Percentiles rank a stretch among this genome's conserved stretches.
phyloP scores from a whole-genome alignment of 2,113 vertebrate species.

The Mungos mungo region DNA sequence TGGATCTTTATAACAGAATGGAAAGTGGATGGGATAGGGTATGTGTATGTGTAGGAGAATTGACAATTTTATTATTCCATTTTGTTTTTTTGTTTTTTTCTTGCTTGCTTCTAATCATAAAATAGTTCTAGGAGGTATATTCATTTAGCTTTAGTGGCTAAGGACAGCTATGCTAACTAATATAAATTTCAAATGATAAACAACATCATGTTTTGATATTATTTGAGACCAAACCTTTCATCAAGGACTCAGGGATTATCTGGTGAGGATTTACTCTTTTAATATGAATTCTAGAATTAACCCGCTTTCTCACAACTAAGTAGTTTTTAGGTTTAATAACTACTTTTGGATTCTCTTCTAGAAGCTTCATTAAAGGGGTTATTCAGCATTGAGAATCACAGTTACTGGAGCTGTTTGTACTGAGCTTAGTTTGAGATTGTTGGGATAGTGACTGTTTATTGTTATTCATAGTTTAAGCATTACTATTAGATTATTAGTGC shows the following conservation, averaged over 20 bases:
- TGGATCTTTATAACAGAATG: not conserved
- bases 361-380: not conserved
- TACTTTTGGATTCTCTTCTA: not conserved
- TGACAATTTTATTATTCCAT: not conserved
- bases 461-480: not conserved
- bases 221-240: not conserved
- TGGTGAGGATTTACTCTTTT: not conserved
- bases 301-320: not conserved
- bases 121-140: not conserved
- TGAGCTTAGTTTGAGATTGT: not conserved
- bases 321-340: not conserved
- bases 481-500: not conserved
- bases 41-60: not conserved
- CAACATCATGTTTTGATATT: not conserved
- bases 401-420: not conserved
- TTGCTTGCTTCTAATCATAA: not conserved
- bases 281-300: not conserved
- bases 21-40: not conserved
- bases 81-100: not conserved
- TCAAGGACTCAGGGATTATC: not conserved
- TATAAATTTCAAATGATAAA: not conserved
- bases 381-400: not conserved
- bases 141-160: not conserved
- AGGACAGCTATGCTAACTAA: not conserved
- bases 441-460: not conserved